Evolutionary conservation across 2,888 invertebrate species (phyloP), one percentile per base, ranked within the genome.

Genomic region (Hirtodrosophila confusa): DNA sequence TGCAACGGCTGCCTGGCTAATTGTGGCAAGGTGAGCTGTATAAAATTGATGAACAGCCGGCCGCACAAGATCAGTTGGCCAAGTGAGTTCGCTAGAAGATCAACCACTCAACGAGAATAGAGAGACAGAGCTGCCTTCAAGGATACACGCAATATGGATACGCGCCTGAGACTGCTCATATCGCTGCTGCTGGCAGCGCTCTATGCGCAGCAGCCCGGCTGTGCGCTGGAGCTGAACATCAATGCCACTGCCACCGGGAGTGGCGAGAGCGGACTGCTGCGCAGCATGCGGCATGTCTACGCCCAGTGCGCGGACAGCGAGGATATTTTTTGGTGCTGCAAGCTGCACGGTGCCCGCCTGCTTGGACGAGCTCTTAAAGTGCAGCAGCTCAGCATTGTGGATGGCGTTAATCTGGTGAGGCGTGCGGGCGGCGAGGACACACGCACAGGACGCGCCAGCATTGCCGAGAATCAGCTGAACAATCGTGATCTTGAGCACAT

Each of bases 311-410:
- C 93, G 75, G 92, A 92, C 67, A 93, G 93, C 44, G 93, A 94
- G 69, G 94, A 95, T 84, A 92, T 95, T 51, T 91, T 94, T 75
- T 94, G 94, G 92, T 96, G 95, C 88, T 93, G 95, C 77, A 95
- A 95, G 91, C 92, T 95, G 56, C 94, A 95, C 88, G 94, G 94
- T 0, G 92, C 94, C 0, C 95, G 94, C 86, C 91, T 95, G 39
- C 92, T 94, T 10, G 94, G 95, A 68, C 92, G 95, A 12, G 95
- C 95, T 0, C 91, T 94, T 0, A 93, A 94, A 69, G 92, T 94
- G 83, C 94, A 94, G 60, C 92, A 92, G 35, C 92, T 95, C 37
- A 93, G 93, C 33, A 89, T 95, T 33, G 79, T 94, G 36, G 94
- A 95, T 44, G 95, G 95, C 36, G 92, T 95, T 23, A 91, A 93